A percentile compares a stretch with the other conserved stretches of the same genome.
Conservation (phyloP, 2,113 vertebrate species). For the Canis aureus region DNA sequence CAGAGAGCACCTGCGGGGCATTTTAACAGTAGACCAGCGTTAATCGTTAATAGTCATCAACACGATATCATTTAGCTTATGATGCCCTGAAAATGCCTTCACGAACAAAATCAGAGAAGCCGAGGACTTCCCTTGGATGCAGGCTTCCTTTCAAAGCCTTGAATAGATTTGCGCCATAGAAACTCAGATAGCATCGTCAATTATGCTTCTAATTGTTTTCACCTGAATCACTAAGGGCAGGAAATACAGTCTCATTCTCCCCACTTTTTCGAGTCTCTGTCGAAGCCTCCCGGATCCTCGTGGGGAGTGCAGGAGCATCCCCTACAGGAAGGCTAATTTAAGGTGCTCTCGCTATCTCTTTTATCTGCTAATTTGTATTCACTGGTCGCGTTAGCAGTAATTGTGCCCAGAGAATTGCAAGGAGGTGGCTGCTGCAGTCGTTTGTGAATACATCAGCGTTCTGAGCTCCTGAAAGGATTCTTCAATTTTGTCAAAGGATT, state of each 20-base stretch:
- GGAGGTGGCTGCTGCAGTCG: constrained; percentile 74
- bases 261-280: not conserved
- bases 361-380: constrained; percentile 83
- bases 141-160: constrained; percentile 51
- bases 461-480: constrained; percentile 83
- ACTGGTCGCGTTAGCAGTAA: constrained; percentile 71
- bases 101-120: constrained; percentile 8
- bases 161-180: constrained; percentile 1
- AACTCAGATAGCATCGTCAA: constrained; percentile 65
- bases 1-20: not conserved
- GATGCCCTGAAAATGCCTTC: constrained; percentile 45
- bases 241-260: constrained; percentile 9
- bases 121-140: not conserved
- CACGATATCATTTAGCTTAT: not conserved
- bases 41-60: not conserved
- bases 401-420: constrained; percentile 84
- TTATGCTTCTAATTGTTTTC: constrained; percentile 80
- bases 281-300: not conserved
- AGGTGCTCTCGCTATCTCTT: not conserved
- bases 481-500: constrained; percentile 83
- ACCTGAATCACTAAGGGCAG: constrained; percentile 68
- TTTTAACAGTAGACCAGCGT: not conserved
- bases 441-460: constrained; percentile 84
- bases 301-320: constrained; percentile 81
- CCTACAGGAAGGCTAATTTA: constrained; percentile 78